Evolutionary conservation across 2,888 invertebrate species (phyloP), one percentile per base, ranked within the genome.

Genomic region (Urechis unicinctus): DNA sequence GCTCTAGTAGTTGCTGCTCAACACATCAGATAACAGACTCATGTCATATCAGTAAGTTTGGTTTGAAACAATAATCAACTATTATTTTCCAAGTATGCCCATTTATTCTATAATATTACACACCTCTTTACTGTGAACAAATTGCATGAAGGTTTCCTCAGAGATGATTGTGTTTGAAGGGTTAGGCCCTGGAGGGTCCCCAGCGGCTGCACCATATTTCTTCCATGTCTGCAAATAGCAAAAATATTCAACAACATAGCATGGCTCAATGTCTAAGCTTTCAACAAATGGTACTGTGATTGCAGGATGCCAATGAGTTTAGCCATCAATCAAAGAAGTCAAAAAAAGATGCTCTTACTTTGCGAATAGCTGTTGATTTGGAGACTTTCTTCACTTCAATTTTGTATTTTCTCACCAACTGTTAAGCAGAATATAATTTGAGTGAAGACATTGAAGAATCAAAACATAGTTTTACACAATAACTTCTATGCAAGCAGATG

Each of bases 101-200:
- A n/a, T n/a, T n/a, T n/a, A n/a, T n/a, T n/a, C n/a, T n/a, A n/a
- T n/a, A n/a, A n/a, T n/a, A n/a, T n/a, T n/a, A n/a, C n/a, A n/a
- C 36, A 17, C 79, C 63, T 79, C 79, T 64, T 77, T 79, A 53
- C 73, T 74, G 22, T 73, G 68, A 1, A 78, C 74, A 65, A 81
- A 82, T 70, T 79, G 93, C 91, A 98, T 92, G 70, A 85, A 89
- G 5, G 97, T 91, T 29, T 75, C 74, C 82, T 97, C 97, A 60
- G 89, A 88, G 1, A 91, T 89, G 71, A 93, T 89, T 1, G 97
- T 98, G 3, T 95, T 97, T n/a, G 95, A 89, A 22, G 94, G 91
- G 78, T 97, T 94, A 0, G 97, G 97, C 0, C 97, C 96, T n/a
- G 94, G 89, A 68, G 93, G 89, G 75, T 98, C 97, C 73, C 82